Evolutionary conservation across 1,140 invertebrate species (phyloP).

Genomic region (Gryllus bimaculatus): DNA sequence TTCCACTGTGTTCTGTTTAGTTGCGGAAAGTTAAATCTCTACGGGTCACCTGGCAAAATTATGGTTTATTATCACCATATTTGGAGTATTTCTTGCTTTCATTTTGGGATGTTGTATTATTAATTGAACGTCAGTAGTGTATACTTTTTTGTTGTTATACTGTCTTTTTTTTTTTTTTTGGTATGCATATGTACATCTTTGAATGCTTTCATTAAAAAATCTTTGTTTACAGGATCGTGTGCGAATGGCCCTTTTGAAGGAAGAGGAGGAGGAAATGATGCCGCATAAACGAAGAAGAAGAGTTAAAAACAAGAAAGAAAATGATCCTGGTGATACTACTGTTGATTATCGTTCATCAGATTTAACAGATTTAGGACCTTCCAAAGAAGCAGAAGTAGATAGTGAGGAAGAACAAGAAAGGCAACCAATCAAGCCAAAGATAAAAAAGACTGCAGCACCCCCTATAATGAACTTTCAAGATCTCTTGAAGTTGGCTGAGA

Average conservation of each 20-base stretch:
- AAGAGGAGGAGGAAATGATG: slow-evolving; percentile 58
- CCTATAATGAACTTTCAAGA: slow-evolving; percentile 64
- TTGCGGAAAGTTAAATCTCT: too few species aligned
- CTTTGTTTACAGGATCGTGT: slow-evolving; percentile 45
- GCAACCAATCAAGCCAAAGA: slow-evolving; percentile 37
- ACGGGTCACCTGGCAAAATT: too few species aligned
- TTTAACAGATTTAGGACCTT: slow-evolving; percentile 18
- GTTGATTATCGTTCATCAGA: slow-evolving; percentile 20
- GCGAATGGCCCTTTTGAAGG: slow-evolving; percentile 58
- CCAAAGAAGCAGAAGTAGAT: slow-evolving; percentile 32
- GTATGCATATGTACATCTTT: too few species aligned
- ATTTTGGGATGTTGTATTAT: too few species aligned
- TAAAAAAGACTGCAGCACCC: slow-evolving; percentile 33
- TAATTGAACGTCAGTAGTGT: too few species aligned
- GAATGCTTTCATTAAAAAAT: not conserved
- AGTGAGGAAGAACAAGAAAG: slow-evolving; percentile 38
- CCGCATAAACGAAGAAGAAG: slow-evolving; percentile 57
- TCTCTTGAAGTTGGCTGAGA: slow-evolving; percentile 66
- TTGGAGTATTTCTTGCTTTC: too few species aligned
- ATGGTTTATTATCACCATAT: too few species aligned
- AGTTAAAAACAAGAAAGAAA: slow-evolving; percentile 30
- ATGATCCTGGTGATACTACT: slow-evolving; percentile 26
- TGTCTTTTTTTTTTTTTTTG: too few species aligned
- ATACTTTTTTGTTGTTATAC: too few species aligned
- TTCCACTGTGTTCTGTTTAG: too few species aligned